Evolutionary conservation across 2,888 invertebrate genomes (phyloP).

Genomic region (Hedychridium roseum): DNA sequence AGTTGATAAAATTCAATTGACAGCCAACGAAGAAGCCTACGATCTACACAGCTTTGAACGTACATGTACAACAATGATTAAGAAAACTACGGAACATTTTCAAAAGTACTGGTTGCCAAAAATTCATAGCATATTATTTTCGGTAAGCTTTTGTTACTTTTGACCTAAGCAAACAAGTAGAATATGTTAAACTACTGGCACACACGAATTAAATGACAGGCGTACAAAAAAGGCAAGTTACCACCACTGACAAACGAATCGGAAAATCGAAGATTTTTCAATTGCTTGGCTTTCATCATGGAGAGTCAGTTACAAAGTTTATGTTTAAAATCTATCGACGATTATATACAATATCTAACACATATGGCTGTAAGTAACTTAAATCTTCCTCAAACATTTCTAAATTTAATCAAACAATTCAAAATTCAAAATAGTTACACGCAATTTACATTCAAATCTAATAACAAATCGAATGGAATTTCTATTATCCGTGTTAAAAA

Average conservation of each 20-base stretch:
- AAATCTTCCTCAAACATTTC: neutral
- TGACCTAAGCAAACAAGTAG: neutral
- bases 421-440: too few relatives aligned
- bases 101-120: slow-evolving; percentile 73
- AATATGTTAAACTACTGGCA: too few relatives aligned
- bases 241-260: slow-evolving; percentile 73
- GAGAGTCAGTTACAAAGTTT: slow-evolving; percentile 85
- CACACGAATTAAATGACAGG: slow-evolving; percentile 59
- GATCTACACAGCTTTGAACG: slow-evolving; percentile 73
- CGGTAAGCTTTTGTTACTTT: slow-evolving; percentile 58
- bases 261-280: slow-evolving; percentile 80
- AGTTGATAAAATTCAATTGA: slow-evolving; percentile 69
- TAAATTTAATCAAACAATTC: too few relatives aligned
- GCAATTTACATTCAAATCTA: too few relatives aligned
- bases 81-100: slow-evolving; percentile 73
- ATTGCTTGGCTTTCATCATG: slow-evolving; percentile 87
- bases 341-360: slow-evolving; percentile 79
- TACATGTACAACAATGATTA: slow-evolving; percentile 70
- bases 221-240: slow-evolving; percentile 73
- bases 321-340: slow-evolving; percentile 80
- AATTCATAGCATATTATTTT: slow-evolving; percentile 71
- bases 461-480: too few relatives aligned
- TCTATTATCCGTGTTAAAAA: too few relatives aligned
- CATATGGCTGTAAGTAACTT: slow-evolving; percentile 74
- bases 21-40: slow-evolving; percentile 71